Evolutionary conservation across 2,888 invertebrate genomes (phyloP).

Genomic region (Schizaphis graminum): DNA sequence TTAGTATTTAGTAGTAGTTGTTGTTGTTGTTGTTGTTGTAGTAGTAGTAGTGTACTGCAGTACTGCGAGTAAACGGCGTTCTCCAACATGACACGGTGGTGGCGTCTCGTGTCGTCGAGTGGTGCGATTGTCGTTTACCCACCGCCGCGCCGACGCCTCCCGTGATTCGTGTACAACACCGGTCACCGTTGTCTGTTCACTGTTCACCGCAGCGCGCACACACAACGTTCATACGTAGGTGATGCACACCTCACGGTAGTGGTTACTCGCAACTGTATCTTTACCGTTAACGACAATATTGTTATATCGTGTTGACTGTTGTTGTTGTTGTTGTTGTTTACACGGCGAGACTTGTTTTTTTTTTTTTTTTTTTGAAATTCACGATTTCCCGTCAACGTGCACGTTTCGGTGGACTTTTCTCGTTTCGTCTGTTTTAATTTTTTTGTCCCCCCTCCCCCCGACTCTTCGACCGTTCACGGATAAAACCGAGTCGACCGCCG

Average conservation of each 20-base stretch:
- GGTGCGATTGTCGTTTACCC: conserved; percentile 8
- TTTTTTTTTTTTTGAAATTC: neutral
- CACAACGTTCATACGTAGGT: neutral
- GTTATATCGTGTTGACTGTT: neutral
- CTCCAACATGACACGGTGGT: neutral
- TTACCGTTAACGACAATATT: neutral
- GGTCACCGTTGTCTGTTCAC: neutral
- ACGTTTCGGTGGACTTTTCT: neutral
- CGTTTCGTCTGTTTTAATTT: neutral
- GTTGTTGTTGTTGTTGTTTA: conserved; percentile 7
- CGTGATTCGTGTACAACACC: conserved; percentile 7
- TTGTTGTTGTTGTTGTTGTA: neutral
- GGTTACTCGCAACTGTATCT: neutral
- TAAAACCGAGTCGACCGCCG: neutral
- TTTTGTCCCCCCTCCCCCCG: neutral
- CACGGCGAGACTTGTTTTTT: neutral
- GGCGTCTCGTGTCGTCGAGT: neutral
- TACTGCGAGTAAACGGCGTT: neutral
- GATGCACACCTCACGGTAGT: neutral
- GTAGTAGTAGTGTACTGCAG: neutral
- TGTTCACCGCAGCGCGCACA: neutral
- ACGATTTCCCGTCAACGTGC: neutral
- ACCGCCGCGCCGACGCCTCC: neutral
- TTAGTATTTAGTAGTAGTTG: neutral
- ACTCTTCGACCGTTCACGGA: neutral